Percentiles rank a stretch among this genome's conserved stretches.
These are phyloP conservation scores for Orientallactaga bullata DNA, from an alignment of 2,113 vertebrate species.

Conservation along the genomic window DNA sequence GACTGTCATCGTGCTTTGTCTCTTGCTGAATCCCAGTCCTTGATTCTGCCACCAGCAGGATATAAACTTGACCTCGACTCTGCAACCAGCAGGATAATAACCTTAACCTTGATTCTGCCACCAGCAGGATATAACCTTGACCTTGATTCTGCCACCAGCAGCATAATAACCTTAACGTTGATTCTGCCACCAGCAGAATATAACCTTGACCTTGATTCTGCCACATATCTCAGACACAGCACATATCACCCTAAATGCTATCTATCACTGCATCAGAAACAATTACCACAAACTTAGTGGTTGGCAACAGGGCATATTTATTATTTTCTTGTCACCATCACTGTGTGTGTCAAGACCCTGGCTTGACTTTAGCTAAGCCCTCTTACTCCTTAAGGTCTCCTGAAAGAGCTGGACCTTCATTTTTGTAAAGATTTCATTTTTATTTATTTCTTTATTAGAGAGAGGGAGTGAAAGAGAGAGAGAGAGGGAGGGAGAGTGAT, in stretches of 20 bases:
- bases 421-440: no score
- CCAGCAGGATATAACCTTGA: not conserved
- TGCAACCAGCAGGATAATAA: not conserved
- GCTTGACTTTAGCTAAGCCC: not conserved
- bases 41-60: not conserved
- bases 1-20: not conserved
- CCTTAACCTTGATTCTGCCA: not conserved
- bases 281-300: not conserved
- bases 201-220: not conserved
- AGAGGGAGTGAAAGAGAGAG: no score
- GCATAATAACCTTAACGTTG: not conserved
- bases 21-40: not conserved
- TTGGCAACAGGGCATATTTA: not conserved
- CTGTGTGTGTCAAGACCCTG: not conserved
- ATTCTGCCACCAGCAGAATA: not conserved
- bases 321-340: not conserved
- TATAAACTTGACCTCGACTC: not conserved
- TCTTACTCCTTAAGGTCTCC: no score
- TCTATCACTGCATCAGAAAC: not conserved
- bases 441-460: no score
- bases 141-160: not conserved
- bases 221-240: not conserved
- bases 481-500: no score
- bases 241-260: not conserved
- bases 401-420: not conserved